Evolutionary conservation across 2,888 invertebrate genomes (phyloP).

Genomic region (Brenthis hecate): DNA sequence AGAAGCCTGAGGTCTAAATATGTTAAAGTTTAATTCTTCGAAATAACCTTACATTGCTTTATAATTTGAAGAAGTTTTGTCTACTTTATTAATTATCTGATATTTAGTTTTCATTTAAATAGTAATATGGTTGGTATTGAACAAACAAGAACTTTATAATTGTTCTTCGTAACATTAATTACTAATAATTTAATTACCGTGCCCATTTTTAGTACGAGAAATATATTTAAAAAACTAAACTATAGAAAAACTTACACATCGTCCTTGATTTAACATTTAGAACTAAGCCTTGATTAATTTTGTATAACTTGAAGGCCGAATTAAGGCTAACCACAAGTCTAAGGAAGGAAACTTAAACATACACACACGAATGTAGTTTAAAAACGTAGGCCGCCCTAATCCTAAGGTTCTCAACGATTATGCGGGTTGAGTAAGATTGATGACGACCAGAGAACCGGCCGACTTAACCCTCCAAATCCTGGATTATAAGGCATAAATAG

Average conservation of each 20-base stretch:
- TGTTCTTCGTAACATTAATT: too few species aligned
- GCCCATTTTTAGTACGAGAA: too few species aligned
- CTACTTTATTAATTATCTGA: background rate
- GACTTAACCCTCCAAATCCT: conserved; percentile 61
- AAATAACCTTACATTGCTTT: conserved; percentile 6
- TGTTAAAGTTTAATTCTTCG: conserved; percentile 14
- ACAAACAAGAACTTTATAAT: too few species aligned
- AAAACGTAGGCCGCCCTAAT: conserved; percentile 69
- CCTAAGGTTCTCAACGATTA: conserved; percentile 74
- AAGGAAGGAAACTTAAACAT: conserved; percentile 14
- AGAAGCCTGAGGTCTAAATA: conserved; percentile 12
- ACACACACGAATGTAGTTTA: conserved; percentile 45
- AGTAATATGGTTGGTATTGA: too few species aligned
- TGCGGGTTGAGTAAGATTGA: conserved; percentile 78
- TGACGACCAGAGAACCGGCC: conserved; percentile 58
- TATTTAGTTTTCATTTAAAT: too few species aligned
- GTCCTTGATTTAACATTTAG: conserved; percentile 1
- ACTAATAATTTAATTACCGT: too few species aligned
- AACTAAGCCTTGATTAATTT: conserved; percentile 12
- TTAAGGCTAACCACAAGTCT: conserved; percentile 19
- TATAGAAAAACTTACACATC: background rate
- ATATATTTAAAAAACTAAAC: too few species aligned
- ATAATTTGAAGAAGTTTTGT: background rate
- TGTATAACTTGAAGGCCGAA: conserved; percentile 9
- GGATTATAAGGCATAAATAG: conserved; percentile 72